Evolutionary conservation across 37 sponge, comb jelly and placozoan species (phyloP).

Genomic region (Cladorhizidae sp.): DNA sequence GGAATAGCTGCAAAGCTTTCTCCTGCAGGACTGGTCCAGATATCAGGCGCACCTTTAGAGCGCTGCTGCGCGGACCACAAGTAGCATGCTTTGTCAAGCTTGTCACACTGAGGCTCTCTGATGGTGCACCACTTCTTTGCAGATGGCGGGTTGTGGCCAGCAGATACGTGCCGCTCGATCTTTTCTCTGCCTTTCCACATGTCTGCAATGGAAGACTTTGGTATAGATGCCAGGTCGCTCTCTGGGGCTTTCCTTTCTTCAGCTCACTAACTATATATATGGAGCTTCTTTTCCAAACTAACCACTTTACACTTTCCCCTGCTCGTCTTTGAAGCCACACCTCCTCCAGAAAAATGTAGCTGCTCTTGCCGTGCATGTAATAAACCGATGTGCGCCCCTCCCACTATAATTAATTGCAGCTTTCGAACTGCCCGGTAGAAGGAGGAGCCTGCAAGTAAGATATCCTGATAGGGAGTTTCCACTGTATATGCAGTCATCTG

Average conservation of each 20-base stretch:
- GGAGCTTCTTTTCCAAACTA: not conserved
- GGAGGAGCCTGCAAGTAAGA: not conserved
- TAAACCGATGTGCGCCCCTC: too few relatives aligned
- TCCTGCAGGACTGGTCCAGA: too few relatives aligned
- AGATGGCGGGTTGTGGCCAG: not conserved
- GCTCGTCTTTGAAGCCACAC: not conserved
- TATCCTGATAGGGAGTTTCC: not conserved
- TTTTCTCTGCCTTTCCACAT: not conserved
- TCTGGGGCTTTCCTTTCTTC: too few relatives aligned
- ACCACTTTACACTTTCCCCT: not conserved
- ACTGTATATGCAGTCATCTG: too few relatives aligned
- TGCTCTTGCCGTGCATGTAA: too few relatives aligned
- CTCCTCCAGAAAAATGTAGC: too few relatives aligned
- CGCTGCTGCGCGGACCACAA: not conserved
- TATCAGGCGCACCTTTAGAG: conserved; percentile 2
- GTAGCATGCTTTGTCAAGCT: conserved; percentile 5
- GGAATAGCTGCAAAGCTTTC: too few relatives aligned
- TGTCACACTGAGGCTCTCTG: too few relatives aligned
- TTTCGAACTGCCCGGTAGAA: not conserved
- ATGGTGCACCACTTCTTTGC: not conserved
- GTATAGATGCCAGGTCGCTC: not conserved
- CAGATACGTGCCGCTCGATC: conserved; percentile 1
- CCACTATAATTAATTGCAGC: too few relatives aligned
- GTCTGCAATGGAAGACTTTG: conserved; percentile 5
- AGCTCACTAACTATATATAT: not conserved